Conservation (phyloP, 2,888 invertebrate genomes). For the Caenorhabditis sp. region DNA sequence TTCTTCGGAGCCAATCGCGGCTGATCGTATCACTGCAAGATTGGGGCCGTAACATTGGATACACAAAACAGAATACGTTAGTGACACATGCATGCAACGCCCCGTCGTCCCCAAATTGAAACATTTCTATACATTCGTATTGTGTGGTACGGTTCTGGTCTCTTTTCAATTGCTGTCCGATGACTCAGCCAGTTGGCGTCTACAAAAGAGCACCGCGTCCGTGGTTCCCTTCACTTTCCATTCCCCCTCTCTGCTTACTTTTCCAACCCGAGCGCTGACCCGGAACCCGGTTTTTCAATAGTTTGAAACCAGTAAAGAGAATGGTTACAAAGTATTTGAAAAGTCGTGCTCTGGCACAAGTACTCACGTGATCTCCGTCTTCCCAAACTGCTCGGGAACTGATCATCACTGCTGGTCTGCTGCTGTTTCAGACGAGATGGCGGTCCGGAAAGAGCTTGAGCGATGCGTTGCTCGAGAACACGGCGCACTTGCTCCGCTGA, state of each 20-base stretch:
- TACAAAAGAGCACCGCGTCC: conserved; percentile 31
- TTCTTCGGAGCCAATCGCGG: conserved; percentile 56
- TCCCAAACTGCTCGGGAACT: conserved; percentile 4
- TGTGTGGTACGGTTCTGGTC: conserved; percentile 29
- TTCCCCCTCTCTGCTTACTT: not conserved
- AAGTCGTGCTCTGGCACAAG: conserved; percentile 45
- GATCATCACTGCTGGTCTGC: conserved; percentile 44
- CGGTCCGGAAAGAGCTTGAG: conserved; percentile 52
- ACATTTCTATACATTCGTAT: conserved; percentile 61
- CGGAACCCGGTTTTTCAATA: conserved; percentile 48
- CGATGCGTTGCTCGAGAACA: conserved; percentile 51
- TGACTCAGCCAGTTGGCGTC: conserved; percentile 33
- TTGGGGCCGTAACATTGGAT: no score
- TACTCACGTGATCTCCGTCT: conserved; percentile 42
- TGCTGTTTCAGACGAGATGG: conserved; percentile 31
- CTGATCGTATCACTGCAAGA: conserved; percentile 60
- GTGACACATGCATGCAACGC: conserved; percentile 20
- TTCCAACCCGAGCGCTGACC: not conserved
- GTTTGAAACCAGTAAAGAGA: conserved; percentile 45
- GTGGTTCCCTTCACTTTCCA: conserved; percentile 12
- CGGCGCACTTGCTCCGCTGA: conserved; percentile 51
- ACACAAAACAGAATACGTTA: no score
- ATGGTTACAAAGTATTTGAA: conserved; percentile 64
- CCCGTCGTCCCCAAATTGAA: conserved; percentile 47
- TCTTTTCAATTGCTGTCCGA: conserved; percentile 35